phyloP scores from a whole-genome alignment of 2,888 invertebrate genomes.

The Andrena bicolor region DNA sequence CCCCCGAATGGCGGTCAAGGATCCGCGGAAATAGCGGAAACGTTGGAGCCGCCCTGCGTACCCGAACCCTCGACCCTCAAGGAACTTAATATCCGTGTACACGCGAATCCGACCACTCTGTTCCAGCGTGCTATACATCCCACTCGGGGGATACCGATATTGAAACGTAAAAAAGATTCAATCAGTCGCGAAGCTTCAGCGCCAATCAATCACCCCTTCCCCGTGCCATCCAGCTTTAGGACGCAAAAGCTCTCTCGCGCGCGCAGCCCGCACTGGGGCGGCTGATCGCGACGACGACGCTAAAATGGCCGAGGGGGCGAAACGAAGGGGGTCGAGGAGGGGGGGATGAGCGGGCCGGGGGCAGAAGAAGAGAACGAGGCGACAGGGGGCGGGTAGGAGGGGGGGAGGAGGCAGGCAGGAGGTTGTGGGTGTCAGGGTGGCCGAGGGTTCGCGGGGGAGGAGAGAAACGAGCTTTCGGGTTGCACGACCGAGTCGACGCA shows the following conservation, averaged over 20 bases:
- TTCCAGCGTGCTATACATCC: conserved; percentile 60
- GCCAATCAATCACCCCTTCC: conserved; percentile 82
- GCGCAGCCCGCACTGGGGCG: conserved; percentile 76
- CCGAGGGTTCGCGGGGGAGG: conserved; percentile 46
- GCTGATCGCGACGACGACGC: conserved; percentile 76
- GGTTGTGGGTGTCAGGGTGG: conserved; percentile 26
- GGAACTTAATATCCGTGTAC: conserved; percentile 36
- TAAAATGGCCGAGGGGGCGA: conserved; percentile 78
- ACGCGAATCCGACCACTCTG: conserved; percentile 27
- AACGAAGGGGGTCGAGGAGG: conserved; percentile 27
- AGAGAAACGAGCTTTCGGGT: conserved; percentile 74
- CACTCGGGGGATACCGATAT: conserved; percentile 78
- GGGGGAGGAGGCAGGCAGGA: too few relatives aligned
- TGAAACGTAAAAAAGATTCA: conserved; percentile 84
- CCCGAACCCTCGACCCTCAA: background rate
- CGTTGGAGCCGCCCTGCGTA: background rate
- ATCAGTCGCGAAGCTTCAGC: conserved; percentile 84
- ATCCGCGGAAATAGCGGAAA: background rate
- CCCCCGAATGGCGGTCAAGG: background rate
- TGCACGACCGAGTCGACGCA: conserved; percentile 83
- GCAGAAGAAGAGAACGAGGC: conserved; percentile 54
- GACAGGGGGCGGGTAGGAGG: conserved; percentile 41
- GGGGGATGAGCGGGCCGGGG: background rate
- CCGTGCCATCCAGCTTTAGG: conserved; percentile 63
- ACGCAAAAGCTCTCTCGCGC: conserved; percentile 73